Percentiles rank a stretch among this genome's conserved stretches.
Conservation (phyloP, 2,113 vertebrate species). For the Halichoerus grypus region DNA sequence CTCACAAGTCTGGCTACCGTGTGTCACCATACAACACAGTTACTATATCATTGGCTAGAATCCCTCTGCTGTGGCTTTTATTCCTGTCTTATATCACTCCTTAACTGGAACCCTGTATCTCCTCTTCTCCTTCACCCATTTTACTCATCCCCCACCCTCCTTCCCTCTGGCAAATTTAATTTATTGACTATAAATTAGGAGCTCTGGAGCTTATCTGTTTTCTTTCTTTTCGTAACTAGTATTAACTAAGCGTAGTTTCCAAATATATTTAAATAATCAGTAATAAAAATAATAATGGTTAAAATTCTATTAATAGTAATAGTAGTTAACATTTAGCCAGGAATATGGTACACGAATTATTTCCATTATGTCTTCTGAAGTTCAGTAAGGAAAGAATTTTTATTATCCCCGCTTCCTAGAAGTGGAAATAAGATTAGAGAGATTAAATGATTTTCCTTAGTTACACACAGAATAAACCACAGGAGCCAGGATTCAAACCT, state of each 20-base stretch:
- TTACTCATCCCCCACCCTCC: neutral
- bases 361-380: constrained; percentile 25
- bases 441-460: neutral
- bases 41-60: neutral
- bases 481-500: neutral
- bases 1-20: neutral
- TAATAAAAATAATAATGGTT: neutral
- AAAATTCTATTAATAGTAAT: neutral
- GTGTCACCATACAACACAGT: neutral
- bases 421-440: neutral
- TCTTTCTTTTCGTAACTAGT: neutral
- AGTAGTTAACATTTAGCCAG: neutral
- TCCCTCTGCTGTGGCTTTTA: neutral
- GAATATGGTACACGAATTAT: neutral
- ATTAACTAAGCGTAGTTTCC: neutral
- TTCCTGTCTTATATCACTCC: neutral
- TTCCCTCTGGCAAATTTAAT: neutral
- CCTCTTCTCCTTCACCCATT: neutral
- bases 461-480: neutral
- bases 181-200: neutral
- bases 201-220: neutral
- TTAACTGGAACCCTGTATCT: neutral
- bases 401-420: neutral
- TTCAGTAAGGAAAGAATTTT: neutral
- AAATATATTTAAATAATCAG: neutral